Percentiles rank a stretch among this genome's conserved stretches.
These are phyloP conservation scores for Takifugu flavidus DNA, from an alignment of 2,113 vertebrate species.

Conservation along the genomic window DNA sequence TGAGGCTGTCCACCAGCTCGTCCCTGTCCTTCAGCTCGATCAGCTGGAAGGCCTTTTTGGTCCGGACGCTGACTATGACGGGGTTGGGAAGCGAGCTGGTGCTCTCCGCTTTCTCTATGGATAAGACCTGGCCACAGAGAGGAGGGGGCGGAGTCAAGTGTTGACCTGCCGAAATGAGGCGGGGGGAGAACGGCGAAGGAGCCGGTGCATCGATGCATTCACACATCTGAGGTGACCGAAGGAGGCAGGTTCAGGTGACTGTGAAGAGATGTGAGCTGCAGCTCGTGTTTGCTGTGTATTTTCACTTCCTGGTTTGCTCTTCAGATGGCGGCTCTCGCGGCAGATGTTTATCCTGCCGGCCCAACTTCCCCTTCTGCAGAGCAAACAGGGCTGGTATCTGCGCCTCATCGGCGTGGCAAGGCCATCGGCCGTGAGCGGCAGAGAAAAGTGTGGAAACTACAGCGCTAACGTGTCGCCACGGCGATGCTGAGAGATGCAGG, in stretches of 20 bases:
- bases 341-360: too few relatives aligned
- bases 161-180: background rate
- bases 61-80: slow-evolving; percentile 87
- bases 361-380: background rate
- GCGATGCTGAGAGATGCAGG: background rate
- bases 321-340: too few relatives aligned
- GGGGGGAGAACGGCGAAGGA: background rate
- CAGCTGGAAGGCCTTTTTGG: slow-evolving; percentile 92
- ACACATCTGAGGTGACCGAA: too few relatives aligned
- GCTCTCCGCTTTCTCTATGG: slow-evolving; percentile 92
- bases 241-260: too few relatives aligned
- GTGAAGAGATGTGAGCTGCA: too few relatives aligned
- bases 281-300: too few relatives aligned
- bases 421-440: background rate
- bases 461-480: background rate
- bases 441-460: too few relatives aligned
- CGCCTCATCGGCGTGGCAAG: background rate
- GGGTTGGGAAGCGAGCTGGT: slow-evolving; percentile 87
- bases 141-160: background rate
- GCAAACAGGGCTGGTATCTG: background rate
- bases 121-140: slow-evolving; percentile 79
- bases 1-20: slow-evolving; percentile 80
- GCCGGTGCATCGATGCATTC: too few relatives aligned
- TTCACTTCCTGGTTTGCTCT: too few relatives aligned
- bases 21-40: slow-evolving; percentile 87